Conservation (phyloP, 2,113 vertebrate species). For the Psittacus erithacus region DNA sequence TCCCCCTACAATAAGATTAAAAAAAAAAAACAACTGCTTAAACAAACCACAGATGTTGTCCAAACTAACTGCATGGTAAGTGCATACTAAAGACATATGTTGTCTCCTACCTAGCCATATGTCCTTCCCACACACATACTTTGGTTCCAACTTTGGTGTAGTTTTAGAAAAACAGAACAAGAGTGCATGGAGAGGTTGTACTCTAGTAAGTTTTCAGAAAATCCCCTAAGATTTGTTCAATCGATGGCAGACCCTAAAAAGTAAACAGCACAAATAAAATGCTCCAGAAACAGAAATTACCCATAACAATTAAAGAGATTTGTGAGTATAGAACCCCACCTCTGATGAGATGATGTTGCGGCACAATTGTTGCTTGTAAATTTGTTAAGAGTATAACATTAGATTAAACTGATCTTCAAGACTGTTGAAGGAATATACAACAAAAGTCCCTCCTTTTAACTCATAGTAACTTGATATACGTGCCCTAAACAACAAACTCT, state of each 20-base stretch:
- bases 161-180: constrained; percentile 9
- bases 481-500: not conserved
- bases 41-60: constrained; percentile 71
- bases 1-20: constrained; percentile 1
- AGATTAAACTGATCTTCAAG: not conserved
- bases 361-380: not conserved
- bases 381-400: not conserved
- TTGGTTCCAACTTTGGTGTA: not conserved
- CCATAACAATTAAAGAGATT: not conserved
- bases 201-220: not conserved
- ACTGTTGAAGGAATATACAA: not conserved
- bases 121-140: constrained; percentile 53
- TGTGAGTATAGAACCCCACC: not conserved
- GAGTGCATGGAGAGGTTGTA: not conserved
- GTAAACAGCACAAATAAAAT: constrained; percentile 29
- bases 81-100: constrained; percentile 62
- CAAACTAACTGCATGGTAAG: constrained; percentile 50
- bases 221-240: not conserved
- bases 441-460: not conserved
- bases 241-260: not conserved
- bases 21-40: constrained; percentile 21
- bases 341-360: not conserved
- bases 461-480: not conserved
- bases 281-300: constrained; percentile 15
- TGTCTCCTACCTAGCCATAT: constrained; percentile 55